Evolutionary conservation across 2,888 invertebrate species (phyloP), one percentile per base, ranked within the genome.

Genomic region (Druceiella hillmani): DNA sequence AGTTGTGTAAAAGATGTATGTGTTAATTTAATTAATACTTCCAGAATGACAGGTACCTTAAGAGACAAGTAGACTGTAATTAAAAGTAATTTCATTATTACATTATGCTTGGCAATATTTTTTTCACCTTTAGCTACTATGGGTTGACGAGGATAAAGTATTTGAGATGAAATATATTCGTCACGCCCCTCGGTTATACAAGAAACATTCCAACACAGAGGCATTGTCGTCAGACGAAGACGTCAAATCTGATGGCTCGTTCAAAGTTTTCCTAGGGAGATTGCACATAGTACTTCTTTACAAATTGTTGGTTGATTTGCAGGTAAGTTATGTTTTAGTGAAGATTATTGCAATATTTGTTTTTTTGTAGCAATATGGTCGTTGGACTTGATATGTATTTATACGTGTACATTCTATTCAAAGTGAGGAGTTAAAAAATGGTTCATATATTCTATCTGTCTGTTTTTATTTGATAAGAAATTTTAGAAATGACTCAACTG

Each of bases 141-240:
- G 81, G 57, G 81, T 85, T 0, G 87, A 88, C 46, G 87, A 87
- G 52, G 87, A 88, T 55, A 84, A 83, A 55, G 81, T 88, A 1
- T 70, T 87, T 44, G 87, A 88, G 52, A 60, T 87, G 31, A 88
- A 87, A 59, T 85, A 83, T 55, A 83, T 85, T 0, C 71, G 83
- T 5, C 78, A 83, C 11, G 80, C 81, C 20, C 74, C 79, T 5
- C 67, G 66, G 42, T 52, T 75, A 31, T 68, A 69, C 41, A 9
- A 27, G 9, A 34, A 33, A 40, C 34, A 36, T 12, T 68, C 66
- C 29, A 74, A 54, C 51, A 62, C 63, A 61, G 67, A 72, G 59
- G 68, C 64, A 45, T 60, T 72, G 33, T 58, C 62, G n/a, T 59
- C 58, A 36, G 66, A 70, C 37, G 69, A 72, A 27, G 61, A 57